A percentile compares a stretch with the other conserved stretches of the same genome.
Conservation (phyloP, 1,140 invertebrate species). For the Zaprionus lachaisei region DNA sequence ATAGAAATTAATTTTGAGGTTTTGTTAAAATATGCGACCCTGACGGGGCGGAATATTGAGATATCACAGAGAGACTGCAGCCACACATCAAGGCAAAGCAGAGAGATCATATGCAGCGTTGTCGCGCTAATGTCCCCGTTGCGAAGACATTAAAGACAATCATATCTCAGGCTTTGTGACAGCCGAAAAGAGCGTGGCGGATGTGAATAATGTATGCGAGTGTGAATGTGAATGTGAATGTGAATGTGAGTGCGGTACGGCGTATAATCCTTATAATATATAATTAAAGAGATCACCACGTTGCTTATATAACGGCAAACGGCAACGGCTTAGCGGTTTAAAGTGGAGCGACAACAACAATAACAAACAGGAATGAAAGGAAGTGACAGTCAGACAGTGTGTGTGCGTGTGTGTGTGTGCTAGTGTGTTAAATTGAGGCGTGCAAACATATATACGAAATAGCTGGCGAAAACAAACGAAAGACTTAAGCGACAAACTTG, state of each 20-base stretch:
- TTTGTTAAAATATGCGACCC: slow-evolving; percentile 1
- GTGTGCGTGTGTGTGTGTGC: slow-evolving; percentile 46
- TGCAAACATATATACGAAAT: slow-evolving; percentile 52
- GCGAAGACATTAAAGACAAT: not conserved
- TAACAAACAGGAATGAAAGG: slow-evolving; percentile 60
- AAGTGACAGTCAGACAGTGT: slow-evolving; percentile 52
- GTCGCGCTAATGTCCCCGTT: slow-evolving; percentile 33
- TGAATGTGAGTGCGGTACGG: slow-evolving; percentile 43
- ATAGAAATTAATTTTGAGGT: not conserved
- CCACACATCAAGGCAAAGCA: not conserved
- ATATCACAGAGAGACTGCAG: slow-evolving; percentile 4
- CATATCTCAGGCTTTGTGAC: slow-evolving; percentile 22
- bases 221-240: slow-evolving; percentile 25
- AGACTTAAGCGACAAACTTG: slow-evolving; percentile 73
- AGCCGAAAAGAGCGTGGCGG: slow-evolving; percentile 44
- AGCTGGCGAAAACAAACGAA: slow-evolving; percentile 67
- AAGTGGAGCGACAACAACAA: slow-evolving; percentile 57
- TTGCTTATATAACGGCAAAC: slow-evolving; percentile 33
- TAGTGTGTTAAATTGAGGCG: slow-evolving; percentile 55
- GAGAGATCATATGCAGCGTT: slow-evolving; percentile 18
- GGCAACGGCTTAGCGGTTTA: slow-evolving; percentile 49
- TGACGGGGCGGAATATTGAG: slow-evolving; percentile 1
- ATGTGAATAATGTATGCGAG: slow-evolving; percentile 57
- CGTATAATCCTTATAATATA: slow-evolving; percentile 70
- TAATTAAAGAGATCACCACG: slow-evolving; percentile 56